Percentiles rank a stretch among this genome's conserved stretches.
phyloP scores from a whole-genome alignment of 2,888 invertebrate species.

The Pachydiplax longipennis region DNA sequence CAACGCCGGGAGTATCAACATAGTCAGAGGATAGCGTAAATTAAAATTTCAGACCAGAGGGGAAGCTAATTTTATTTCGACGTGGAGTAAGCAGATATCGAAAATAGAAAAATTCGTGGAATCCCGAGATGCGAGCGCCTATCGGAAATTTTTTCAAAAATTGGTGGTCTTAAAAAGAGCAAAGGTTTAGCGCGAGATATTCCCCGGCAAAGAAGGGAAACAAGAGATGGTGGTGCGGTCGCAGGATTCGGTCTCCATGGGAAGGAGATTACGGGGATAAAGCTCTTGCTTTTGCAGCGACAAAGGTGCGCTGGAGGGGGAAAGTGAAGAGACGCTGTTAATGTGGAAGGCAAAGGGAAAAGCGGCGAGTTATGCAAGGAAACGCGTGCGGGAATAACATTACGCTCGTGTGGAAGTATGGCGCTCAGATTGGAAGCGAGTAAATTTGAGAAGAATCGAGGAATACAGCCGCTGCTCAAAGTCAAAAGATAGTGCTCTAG shows the following conservation, averaged over 20 bases:
- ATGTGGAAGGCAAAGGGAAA: background rate
- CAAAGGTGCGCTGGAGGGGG: background rate
- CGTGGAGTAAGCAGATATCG: too few species aligned
- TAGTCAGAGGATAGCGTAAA: too few species aligned
- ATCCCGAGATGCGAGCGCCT: too few species aligned
- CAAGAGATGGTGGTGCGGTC: background rate
- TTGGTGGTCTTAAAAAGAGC: too few species aligned
- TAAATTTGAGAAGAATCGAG: background rate
- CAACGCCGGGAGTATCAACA: too few species aligned
- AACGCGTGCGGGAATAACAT: background rate
- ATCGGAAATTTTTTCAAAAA: too few species aligned
- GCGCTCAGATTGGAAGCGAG: background rate
- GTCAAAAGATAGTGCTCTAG: too few species aligned
- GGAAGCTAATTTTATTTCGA: too few species aligned
- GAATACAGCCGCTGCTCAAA: background rate
- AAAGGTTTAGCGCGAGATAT: too few species aligned
- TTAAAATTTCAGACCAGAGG: too few species aligned
- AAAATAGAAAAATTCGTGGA: too few species aligned
- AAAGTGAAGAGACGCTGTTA: background rate
- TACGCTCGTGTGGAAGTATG: background rate
- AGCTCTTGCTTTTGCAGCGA: background rate
- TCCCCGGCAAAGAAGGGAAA: too few species aligned
- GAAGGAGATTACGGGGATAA: background rate
- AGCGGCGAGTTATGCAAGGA: background rate
- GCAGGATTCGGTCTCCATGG: background rate